Base-by-base conservation (phyloP, 2,888 invertebrate species). In the Polydrusus pterygomalis region DNA sequence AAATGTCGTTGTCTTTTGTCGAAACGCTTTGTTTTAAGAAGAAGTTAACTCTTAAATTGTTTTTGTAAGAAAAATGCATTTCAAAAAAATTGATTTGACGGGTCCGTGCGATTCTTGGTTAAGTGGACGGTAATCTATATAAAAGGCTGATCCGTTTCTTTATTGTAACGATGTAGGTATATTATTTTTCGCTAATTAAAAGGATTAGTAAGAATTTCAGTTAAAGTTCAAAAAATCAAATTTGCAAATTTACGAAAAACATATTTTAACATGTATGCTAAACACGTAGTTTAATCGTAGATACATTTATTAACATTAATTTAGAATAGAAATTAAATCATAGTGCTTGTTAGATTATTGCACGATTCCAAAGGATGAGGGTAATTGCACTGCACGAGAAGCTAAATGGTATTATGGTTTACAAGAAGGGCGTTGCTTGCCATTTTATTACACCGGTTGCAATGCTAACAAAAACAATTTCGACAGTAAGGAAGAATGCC, bases 371-470 rank as follows among this genome's bases (percentile, higher is more conserved):
- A 91, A 93, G 88, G 91, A 91, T 78, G 90, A 90, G 84, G 97
- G 97, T 87, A 76, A 76, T 73, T 97, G 97, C 89, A 89, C 90
- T 69, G 93, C 93, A 84, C 92, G 92, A 83, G 89, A 92, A 78
- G 92, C 96, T 74, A 91, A 92, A 82, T 98, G 97, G 97, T 93
- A 93, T 87, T 97, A 95, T 90, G 95, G 95, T 87, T 90, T 91
- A 79, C 89, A 91, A 60, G 94, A 96, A 87, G 94, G 95, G 88
- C 91, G 94, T 81, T 98, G 98, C 90, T 90, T 95, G 89, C 96
- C 96, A 67, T 98, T 97, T 91, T 95, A 96, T 91, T 97, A 94
- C 89, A 93, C 94, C 80, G 97, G 97, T 81, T 98, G 97, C 88
- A 94, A 92, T 80, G 97, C 96, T 81, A 97, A 97, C 89, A 91